These are phyloP conservation scores for Phragmatobia fuliginosa DNA, from an alignment of 2,888 invertebrate genomes.

Conservation along the genomic window DNA sequence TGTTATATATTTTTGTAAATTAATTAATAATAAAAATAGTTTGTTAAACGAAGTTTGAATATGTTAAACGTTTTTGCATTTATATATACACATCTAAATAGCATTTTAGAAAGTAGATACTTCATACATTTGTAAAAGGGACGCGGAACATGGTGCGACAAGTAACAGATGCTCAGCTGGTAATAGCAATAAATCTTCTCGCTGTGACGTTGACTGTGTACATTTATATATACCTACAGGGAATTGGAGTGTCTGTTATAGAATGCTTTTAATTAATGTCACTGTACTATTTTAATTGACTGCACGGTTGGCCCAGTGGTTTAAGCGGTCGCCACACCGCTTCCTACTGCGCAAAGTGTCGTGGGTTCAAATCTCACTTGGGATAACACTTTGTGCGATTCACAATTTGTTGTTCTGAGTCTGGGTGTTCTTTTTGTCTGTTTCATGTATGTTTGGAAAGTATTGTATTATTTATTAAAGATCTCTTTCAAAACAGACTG, in stretches of 20 bases:
- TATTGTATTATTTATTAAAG: neutral
- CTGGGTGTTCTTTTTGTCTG: too few species aligned
- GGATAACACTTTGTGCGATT: too few species aligned
- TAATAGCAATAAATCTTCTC: constrained; percentile 36
- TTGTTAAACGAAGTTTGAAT: neutral
- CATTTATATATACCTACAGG: constrained; percentile 13
- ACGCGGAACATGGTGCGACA: constrained; percentile 18
- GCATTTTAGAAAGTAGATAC: neutral
- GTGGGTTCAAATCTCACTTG: too few species aligned
- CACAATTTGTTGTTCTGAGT: too few species aligned
- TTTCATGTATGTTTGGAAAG: too few species aligned
- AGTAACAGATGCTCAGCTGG: constrained; percentile 20
- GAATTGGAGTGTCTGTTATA: constrained; percentile 23
- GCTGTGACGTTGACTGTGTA: constrained; percentile 24
- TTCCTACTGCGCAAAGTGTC: too few species aligned
- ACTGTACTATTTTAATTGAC: too few species aligned
- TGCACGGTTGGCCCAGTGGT: too few species aligned
- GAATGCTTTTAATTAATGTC: constrained; percentile 4
- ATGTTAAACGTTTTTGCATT: neutral
- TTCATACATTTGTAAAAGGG: constrained; percentile 17
- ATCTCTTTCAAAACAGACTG: too few species aligned
- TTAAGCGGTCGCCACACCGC: too few species aligned
- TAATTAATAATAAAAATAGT: too few species aligned
- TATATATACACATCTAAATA: neutral
- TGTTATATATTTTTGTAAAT: too few species aligned